Conservation (phyloP, 1,140 invertebrate species). For the Thalassaphorura encarpata region DNA sequence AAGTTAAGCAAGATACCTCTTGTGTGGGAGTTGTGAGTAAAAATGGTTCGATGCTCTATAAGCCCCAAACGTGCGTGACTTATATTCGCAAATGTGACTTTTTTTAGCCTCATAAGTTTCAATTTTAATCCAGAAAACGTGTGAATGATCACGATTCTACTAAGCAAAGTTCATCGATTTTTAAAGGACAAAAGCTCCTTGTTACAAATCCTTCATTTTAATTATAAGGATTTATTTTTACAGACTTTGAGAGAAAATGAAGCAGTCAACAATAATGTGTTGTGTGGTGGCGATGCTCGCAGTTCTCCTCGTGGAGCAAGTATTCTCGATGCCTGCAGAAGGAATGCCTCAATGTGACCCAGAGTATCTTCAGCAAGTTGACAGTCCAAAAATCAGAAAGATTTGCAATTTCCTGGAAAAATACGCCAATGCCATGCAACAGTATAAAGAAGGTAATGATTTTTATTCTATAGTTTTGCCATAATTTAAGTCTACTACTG, state of each 20-base stretch:
- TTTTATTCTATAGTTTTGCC: background rate
- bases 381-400: constrained; percentile 42
- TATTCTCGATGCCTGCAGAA: constrained; percentile 34
- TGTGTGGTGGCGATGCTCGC: constrained; percentile 33
- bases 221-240: no score
- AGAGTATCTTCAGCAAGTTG: constrained; percentile 43
- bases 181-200: no score
- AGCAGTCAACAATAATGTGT: constrained; percentile 34
- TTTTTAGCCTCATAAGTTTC: no score
- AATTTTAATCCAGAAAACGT: no score
- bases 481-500: background rate
- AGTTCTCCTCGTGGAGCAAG: constrained; percentile 34
- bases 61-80: no score
- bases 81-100: no score
- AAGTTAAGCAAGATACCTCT: no score
- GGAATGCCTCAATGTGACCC: constrained; percentile 42
- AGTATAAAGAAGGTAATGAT: constrained; percentile 17
- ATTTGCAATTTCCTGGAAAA: constrained; percentile 27
- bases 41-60: no score
- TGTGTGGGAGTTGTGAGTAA: no score
- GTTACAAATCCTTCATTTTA: no score
- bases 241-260: constrained; percentile 25
- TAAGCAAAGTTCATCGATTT: no score
- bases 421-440: constrained; percentile 25
- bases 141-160: no score